These are phyloP conservation scores for Coleophora deauratella DNA, from an alignment of 2,888 invertebrate genomes.

Conservation along the genomic window DNA sequence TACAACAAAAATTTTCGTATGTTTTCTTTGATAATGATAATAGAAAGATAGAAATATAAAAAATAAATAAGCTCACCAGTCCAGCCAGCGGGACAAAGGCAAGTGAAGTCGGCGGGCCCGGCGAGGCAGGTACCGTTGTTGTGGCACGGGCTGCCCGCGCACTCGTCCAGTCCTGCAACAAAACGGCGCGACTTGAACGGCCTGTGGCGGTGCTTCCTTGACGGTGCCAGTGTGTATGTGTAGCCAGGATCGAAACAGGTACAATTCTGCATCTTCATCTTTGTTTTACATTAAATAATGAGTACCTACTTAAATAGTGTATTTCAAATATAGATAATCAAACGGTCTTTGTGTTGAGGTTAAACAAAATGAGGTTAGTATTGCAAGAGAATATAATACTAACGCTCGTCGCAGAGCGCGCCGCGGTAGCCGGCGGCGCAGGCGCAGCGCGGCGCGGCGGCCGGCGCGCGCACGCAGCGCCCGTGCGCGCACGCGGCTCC, in stretches of 20 bases:
- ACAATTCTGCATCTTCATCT: too few species aligned
- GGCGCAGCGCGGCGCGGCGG: slow-evolving; percentile 56
- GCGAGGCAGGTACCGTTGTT: slow-evolving; percentile 87
- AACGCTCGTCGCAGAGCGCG: slow-evolving; percentile 79
- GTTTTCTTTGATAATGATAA: too few species aligned
- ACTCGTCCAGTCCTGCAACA: slow-evolving; percentile 84
- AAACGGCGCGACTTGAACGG: too few species aligned
- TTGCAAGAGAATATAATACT: slow-evolving; percentile 4
- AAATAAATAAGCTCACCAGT: slow-evolving; percentile 65
- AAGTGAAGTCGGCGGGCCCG: slow-evolving; percentile 82
- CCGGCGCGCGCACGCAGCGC: slow-evolving; percentile 23
- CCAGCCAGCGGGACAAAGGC: slow-evolving; percentile 84
- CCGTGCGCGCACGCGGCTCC: slow-evolving; percentile 15
- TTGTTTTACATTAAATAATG: too few species aligned
- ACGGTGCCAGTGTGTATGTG: too few species aligned
- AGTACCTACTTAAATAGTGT: too few species aligned
- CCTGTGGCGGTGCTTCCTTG: too few species aligned
- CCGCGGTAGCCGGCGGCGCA: slow-evolving; percentile 71
- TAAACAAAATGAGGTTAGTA: too few species aligned
- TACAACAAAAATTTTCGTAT: too few species aligned
- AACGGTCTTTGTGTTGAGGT: too few species aligned
- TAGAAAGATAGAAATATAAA: neutral
- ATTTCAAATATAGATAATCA: too few species aligned
- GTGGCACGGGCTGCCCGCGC: slow-evolving; percentile 80
- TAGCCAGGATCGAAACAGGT: too few species aligned